These are phyloP conservation scores for Ips nitidus DNA, from an alignment of 1,140 invertebrate genomes.

Conservation along the genomic window DNA sequence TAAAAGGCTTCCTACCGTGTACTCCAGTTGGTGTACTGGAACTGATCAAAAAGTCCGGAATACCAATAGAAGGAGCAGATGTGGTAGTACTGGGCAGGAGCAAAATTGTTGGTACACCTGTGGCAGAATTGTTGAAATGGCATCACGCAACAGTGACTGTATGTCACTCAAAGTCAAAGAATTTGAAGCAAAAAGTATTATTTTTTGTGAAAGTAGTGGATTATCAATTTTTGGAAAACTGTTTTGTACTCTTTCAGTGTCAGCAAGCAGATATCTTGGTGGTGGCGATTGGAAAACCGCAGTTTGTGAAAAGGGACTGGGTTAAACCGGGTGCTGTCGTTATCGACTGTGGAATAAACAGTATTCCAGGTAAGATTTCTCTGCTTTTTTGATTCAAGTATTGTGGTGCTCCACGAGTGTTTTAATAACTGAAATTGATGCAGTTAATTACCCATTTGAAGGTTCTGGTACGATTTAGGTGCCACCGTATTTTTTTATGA, in stretches of 20 bases:
- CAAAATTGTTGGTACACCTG: conserved; percentile 97
- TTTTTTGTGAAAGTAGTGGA: conserved; percentile 8
- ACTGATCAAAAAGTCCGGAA: conserved; percentile 81
- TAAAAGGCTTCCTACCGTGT: conserved; percentile 87
- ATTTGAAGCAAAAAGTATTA: conserved; percentile 75
- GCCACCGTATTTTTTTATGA: no score
- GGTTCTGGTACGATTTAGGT: no score
- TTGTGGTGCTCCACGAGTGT: no score
- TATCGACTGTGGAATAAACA: conserved; percentile 99
- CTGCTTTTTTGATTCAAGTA: no score
- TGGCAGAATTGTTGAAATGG: conserved; percentile 94
- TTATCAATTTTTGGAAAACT: not conserved
- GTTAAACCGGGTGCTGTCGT: conserved; percentile 97
- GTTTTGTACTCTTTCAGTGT: conserved; percentile 41
- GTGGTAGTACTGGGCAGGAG: conserved; percentile 96
- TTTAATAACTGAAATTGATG: no score
- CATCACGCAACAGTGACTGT: conserved; percentile 94
- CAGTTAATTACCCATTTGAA: no score
- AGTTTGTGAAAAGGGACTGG: conserved; percentile 94
- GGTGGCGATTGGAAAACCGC: conserved; percentile 88
- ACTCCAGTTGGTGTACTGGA: conserved; percentile 93
- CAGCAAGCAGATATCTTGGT: conserved; percentile 92
- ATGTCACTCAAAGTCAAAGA: conserved; percentile 92
- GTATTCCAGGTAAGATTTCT: conserved; percentile 75
- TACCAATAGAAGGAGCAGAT: conserved; percentile 77